Evolutionary conservation across 2,888 invertebrate genomes (phyloP), one percentile per base, ranked within the genome.

Genomic region (Lagria hirta): DNA sequence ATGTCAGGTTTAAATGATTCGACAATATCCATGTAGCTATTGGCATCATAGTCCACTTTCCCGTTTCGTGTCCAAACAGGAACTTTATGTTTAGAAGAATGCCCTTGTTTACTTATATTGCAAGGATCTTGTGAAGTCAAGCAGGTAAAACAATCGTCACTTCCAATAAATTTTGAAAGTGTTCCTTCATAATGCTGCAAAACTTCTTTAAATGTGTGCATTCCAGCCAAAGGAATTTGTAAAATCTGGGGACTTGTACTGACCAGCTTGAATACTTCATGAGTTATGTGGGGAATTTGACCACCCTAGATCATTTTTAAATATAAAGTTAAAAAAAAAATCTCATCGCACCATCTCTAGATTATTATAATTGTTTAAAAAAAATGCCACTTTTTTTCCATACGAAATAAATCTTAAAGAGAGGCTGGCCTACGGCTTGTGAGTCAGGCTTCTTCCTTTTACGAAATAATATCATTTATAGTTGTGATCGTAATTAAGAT

Each of bases 31-130:
- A 93, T 86, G 69, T 87, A 86, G 73, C 75, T 75, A 36, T 83
- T 73, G 0, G 82, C 70, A 40, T 78, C 76, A 17, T 93, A 68
- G 52, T 79, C 69, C 44, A 78, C 77, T 69, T 88, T 87, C 23
- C 94, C 95, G 51, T 79, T 77, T 59, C 82, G 81, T 0, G 87
- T 82, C 84, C 89, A 94, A 8, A 94, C 61, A 1, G 92, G 85
- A 5, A 88, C 76, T 33, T 80, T 77, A 43, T 81, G 74, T 33
- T 78, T 79, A 52, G 84, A 81, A 68, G 90, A 87, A 64, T 82
- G 84, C 0, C 90, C 89, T 4, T 75, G 56, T n/a, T 80, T 82
- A 3, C 82, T 80, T 11, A 70, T 60, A 57, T 79, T 78, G 46
- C 82, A 81, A 1, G 88, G 80, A 72, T 91, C 91, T 64, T 86